A percentile compares a stretch with the other conserved stretches of the same genome.
These are phyloP conservation scores for Tragopan temminckii DNA, from an alignment of 2,797 vertebrate species.

Conservation along the genomic window DNA sequence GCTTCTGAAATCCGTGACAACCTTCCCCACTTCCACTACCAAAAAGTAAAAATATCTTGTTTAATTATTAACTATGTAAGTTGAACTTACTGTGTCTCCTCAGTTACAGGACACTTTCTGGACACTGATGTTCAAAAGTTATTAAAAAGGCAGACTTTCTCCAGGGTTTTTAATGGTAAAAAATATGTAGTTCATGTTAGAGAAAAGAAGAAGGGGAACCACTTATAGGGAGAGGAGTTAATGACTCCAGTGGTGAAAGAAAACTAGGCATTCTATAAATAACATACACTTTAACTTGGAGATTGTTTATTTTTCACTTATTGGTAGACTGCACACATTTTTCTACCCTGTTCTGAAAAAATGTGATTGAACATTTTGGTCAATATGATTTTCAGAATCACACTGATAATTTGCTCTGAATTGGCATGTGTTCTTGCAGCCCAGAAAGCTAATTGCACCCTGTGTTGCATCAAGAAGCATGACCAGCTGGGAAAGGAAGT, in stretches of 20 bases:
- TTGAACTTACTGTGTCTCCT: not conserved
- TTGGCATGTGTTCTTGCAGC: not conserved
- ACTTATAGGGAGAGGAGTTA: not conserved
- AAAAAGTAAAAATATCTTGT: conserved; percentile 44
- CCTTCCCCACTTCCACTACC: not conserved
- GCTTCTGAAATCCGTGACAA: conserved; percentile 35
- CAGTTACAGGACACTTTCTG: not conserved
- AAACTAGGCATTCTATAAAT: not conserved
- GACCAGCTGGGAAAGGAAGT: not conserved
- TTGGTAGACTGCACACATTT: not conserved
- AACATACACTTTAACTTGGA: not conserved
- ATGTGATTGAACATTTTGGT: not conserved
- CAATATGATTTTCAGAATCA: not conserved
- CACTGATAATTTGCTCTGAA: not conserved
- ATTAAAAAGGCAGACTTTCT: not conserved
- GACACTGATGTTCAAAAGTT: not conserved
- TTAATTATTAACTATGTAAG: conserved; percentile 33
- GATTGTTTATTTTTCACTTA: not conserved
- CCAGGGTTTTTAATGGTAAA: not conserved
- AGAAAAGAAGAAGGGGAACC: not conserved
- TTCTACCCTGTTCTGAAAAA: not conserved
- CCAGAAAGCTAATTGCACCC: not conserved
- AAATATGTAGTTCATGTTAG: not conserved
- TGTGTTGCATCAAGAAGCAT: not conserved
- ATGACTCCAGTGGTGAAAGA: not conserved